A percentile compares a stretch with the other conserved stretches of the same genome.
Conservation (phyloP, 2,797 vertebrate genomes). For the Spinus pinus region DNA sequence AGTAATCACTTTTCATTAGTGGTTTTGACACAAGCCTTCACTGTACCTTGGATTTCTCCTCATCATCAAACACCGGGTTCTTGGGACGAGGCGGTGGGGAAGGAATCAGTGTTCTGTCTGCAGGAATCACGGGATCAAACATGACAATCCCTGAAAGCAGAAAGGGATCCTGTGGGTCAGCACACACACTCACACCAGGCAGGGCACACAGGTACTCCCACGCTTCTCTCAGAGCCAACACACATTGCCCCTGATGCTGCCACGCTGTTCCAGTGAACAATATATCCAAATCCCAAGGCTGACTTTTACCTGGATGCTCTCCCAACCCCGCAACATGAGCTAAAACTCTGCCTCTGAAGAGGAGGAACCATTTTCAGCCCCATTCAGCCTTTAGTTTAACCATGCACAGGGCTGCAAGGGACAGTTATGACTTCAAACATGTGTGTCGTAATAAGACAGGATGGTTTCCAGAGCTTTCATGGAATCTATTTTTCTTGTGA, state of each 20-base stretch:
- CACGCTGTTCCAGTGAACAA: neutral
- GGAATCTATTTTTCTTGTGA: neutral
- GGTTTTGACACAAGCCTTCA: neutral
- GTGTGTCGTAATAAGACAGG: neutral
- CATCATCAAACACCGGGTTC: slow-evolving; percentile 94
- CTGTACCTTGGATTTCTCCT: slow-evolving; percentile 90
- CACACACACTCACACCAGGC: neutral
- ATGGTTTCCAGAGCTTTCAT: neutral
- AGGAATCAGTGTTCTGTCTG: slow-evolving; percentile 86
- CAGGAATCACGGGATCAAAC: slow-evolving; percentile 84
- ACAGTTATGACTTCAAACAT: neutral
- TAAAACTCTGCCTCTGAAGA: neutral
- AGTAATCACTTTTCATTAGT: neutral
- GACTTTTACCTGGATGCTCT: neutral
- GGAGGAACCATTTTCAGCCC: neutral
- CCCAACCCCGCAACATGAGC: neutral
- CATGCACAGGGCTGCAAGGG: neutral
- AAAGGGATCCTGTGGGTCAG: neutral
- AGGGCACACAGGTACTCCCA: neutral
- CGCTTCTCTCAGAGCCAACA: neutral
- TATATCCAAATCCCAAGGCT: neutral
- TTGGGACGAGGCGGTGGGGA: slow-evolving; percentile 84
- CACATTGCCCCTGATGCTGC: neutral
- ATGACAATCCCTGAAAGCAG: slow-evolving; percentile 84
- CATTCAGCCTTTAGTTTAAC: neutral